These are phyloP conservation scores for Pristionchus maxplancki DNA, from an alignment of 2,888 invertebrate genomes.

Conservation along the genomic window DNA sequence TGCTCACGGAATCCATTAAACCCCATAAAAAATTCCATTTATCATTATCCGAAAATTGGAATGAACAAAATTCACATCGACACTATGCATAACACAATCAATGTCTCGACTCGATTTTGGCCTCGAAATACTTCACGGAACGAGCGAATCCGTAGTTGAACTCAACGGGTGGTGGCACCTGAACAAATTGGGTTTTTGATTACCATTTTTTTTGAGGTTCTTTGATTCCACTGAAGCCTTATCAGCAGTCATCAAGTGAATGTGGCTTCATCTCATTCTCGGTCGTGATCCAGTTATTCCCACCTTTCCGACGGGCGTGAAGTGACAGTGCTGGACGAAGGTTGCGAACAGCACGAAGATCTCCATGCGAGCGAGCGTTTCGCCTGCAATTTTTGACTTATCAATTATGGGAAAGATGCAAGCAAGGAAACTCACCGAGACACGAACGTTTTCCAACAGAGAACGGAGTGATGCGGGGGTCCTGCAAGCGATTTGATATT, in stretches of 20 bases:
- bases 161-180: background rate
- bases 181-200: background rate
- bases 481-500: background rate
- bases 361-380: background rate
- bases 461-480: constrained; percentile 37
- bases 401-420: background rate
- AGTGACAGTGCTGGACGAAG: background rate
- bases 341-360: constrained; percentile 10
- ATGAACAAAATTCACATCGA: too few species aligned
- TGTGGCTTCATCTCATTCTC: background rate
- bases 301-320: background rate
- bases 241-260: background rate
- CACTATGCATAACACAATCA: too few species aligned
- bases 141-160: background rate
- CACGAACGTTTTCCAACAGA: constrained; percentile 35
- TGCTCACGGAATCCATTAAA: too few species aligned
- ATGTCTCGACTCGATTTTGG: background rate
- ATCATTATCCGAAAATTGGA: too few species aligned
- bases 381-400: background rate
- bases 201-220: background rate
- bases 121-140: background rate
- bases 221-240: background rate
- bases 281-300: background rate
- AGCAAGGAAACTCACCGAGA: background rate
- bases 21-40: too few species aligned